phyloP scores from a whole-genome alignment of 2,113 vertebrate genomes.

The Azemiops feae region DNA sequence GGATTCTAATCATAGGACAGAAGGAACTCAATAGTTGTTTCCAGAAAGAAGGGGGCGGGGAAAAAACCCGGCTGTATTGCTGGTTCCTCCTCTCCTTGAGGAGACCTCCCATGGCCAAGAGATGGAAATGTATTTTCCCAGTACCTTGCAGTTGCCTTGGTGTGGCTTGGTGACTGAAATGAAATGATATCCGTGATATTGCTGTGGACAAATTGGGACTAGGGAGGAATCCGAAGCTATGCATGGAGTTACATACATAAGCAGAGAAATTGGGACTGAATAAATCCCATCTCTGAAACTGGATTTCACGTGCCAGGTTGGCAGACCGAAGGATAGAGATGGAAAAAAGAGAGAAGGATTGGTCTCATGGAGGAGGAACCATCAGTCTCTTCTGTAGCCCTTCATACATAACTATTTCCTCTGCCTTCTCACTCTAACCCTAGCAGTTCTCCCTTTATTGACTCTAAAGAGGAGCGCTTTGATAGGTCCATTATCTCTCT shows the following conservation, averaged over 20 bases:
- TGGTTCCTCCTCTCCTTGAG: not conserved
- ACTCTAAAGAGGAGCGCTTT: not conserved
- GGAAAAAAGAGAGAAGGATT: not conserved
- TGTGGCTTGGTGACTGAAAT: not conserved
- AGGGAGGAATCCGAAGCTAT: not conserved
- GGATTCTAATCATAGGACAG: not conserved
- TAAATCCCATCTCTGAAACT: not conserved
- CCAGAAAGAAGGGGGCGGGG: not conserved
- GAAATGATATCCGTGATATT: not conserved
- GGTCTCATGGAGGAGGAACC: rapidly evolving
- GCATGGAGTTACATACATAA: not conserved
- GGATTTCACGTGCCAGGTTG: not conserved
- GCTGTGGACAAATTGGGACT: not conserved
- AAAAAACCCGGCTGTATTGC: not conserved
- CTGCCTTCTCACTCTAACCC: not conserved
- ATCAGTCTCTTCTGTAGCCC: not conserved
- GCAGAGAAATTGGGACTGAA: not conserved
- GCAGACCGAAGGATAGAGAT: not conserved
- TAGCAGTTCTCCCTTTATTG: not conserved
- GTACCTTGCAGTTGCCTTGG: constrained; percentile 18
- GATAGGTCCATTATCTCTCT: not conserved
- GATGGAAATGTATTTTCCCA: constrained; percentile 16
- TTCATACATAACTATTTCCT: not conserved
- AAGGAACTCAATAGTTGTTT: not conserved
- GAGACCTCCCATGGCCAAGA: not conserved